A percentile compares a stretch with the other conserved stretches of the same genome.
These are phyloP conservation scores for Synanceia verrucosa DNA, from an alignment of 2,797 vertebrate genomes.

Conservation along the genomic window DNA sequence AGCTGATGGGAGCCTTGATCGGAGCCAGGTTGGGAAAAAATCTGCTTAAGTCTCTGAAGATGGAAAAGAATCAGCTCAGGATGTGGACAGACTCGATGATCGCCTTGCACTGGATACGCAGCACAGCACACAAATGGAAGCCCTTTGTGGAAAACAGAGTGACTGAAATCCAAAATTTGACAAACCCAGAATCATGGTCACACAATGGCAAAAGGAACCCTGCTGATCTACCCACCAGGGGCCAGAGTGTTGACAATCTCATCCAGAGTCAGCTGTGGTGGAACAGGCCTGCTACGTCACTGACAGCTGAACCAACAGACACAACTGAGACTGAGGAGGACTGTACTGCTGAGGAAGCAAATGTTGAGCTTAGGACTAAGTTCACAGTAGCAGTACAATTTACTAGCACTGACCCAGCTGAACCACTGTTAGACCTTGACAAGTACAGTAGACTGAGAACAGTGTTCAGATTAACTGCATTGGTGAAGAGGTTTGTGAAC, in stretches of 20 bases:
- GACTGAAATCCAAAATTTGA: conserved; percentile 7
- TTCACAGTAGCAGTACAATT: conserved; percentile 4
- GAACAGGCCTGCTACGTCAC: not conserved
- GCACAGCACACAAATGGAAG: conserved; percentile 20
- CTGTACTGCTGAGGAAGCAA: not conserved
- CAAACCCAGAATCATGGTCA: not conserved
- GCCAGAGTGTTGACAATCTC: not conserved
- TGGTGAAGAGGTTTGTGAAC: conserved; percentile 18
- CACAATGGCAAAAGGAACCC: conserved; percentile 2
- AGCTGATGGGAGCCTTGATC: conserved; percentile 41
- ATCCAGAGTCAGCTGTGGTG: conserved; percentile 14
- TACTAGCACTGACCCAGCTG: conserved; percentile 3
- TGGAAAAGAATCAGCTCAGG: conserved; percentile 11
- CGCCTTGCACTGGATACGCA: conserved; percentile 21
- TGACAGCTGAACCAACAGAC: not conserved
- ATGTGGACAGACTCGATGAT: conserved; percentile 45
- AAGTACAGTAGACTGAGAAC: conserved; percentile 4
- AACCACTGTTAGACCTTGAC: not conserved
- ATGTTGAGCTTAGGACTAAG: not conserved
- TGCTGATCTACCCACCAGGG: conserved; percentile 12
- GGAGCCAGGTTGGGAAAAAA: conserved; percentile 22
- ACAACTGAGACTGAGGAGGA: not conserved
- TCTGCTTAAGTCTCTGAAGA: conserved; percentile 17
- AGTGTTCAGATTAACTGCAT: conserved; percentile 3
- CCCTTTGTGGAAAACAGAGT: conserved; percentile 37